A percentile compares a stretch with the other conserved stretches of the same genome.
These are phyloP conservation scores for Agriopis marginaria DNA, from an alignment of 2,888 invertebrate genomes.

Conservation along the genomic window DNA sequence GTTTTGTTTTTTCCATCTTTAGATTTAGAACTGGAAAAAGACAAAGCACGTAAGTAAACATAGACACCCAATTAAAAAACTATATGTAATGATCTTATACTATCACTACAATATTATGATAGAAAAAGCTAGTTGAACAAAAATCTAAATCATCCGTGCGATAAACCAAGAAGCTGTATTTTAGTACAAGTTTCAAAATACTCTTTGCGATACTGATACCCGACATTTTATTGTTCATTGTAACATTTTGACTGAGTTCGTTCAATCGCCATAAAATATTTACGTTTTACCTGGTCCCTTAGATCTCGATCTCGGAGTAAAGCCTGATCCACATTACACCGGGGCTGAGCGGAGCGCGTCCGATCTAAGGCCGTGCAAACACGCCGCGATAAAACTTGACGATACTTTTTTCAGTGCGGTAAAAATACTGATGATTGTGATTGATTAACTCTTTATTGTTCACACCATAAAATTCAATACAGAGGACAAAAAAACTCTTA, in stretches of 20 bases:
- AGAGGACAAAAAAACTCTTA: too few relatives aligned
- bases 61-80: not conserved
- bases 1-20: too few relatives aligned
- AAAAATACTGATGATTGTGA: too few relatives aligned
- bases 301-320: constrained; percentile 38
- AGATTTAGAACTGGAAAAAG: too few relatives aligned
- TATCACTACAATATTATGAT: not conserved
- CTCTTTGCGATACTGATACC: constrained; percentile 16
- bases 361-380: not conserved
- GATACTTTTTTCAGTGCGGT: too few relatives aligned
- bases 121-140: not conserved
- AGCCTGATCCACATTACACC: not conserved
- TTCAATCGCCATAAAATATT: constrained; percentile 51
- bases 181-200: constrained; percentile 3
- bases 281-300: constrained; percentile 38
- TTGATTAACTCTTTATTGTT: too few relatives aligned
- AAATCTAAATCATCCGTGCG: not conserved
- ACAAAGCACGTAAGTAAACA: too few relatives aligned
- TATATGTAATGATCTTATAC: not conserved
- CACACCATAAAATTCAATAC: too few relatives aligned
- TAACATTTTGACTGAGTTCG: constrained; percentile 46
- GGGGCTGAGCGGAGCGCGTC: not conserved
- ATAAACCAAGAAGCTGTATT: constrained; percentile 9
- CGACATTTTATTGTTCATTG: constrained; percentile 43
- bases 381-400: too few relatives aligned